Evolutionary conservation across 2,888 invertebrate genomes (phyloP), one percentile per base, ranked within the genome.

Genomic region (Cantharis rustica): DNA sequence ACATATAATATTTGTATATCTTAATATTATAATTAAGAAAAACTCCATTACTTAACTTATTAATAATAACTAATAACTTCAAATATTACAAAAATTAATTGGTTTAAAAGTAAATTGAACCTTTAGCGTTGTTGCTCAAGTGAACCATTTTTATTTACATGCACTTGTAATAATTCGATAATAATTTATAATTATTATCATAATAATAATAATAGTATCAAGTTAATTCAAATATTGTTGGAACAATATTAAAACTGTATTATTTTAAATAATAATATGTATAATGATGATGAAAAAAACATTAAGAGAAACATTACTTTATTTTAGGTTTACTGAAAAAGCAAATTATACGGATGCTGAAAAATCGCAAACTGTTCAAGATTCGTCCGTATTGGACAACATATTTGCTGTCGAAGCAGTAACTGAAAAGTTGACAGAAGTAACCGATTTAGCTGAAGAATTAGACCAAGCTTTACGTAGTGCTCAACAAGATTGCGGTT

Each of bases 401-500:
- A 88, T 89, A 79, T 90, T 92, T 81, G 93, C 93, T 16, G 90
- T 93, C 61, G 92, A 92, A 82, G 92, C 93, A 69, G 93, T 93
- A 76, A 90, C 92, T n/a, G 91, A 91, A 82, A 90, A 90, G 84
- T 86, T 93, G 77, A 88, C 90, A 15, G 92, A 93, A 86, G 93
- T 93, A 15, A 92, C 93, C 13, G 90, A 90, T 75, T 89, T 93
- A 17, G 93, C 93, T 1, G 93, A 93, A 85, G 92, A 92, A 79
- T 86, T 93, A 80, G 93, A 93, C 84, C 90, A 90, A 61, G 90
- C 90, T 20, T 86, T 92, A 75, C 87, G 89, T 62, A 90, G 90
- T 80, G 89, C 89, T 10, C 90, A 90, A 81, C 88, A 88, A 79
- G 87, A 88, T 79, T 87, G 88, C 78, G 82, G 83, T 82, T 74